phyloP scores from a whole-genome alignment of 2,113 vertebrate genomes.

The Melanerpes aurifrons region DNA sequence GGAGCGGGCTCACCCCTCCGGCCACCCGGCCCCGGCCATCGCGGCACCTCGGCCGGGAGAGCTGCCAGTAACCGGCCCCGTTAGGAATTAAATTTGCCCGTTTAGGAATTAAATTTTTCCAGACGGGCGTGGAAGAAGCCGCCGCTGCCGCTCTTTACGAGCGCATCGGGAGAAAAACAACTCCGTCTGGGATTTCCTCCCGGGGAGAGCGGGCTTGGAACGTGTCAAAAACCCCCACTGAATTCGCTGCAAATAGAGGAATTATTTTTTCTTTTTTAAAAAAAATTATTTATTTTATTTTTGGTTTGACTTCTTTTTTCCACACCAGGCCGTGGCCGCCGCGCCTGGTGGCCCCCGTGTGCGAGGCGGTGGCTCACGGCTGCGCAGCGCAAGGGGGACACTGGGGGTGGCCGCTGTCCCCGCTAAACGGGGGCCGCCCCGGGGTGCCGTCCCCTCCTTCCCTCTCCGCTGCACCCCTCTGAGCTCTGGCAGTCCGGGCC shows the following conservation, averaged over 20 bases:
- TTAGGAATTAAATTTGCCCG: background rate
- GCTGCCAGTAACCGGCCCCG: background rate
- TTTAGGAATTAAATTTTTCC: constrained; percentile 26
- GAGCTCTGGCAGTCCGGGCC: background rate
- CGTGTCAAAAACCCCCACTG: background rate
- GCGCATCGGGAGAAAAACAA: constrained; percentile 21
- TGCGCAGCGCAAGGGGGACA: background rate
- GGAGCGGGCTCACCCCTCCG: background rate
- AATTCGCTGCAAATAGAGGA: background rate
- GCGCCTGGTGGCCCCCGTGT: background rate
- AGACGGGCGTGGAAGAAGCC: background rate
- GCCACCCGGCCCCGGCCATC: background rate
- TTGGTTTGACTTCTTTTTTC: background rate
- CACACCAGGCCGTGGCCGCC: background rate
- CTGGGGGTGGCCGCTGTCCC: background rate
- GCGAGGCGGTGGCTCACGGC: background rate
- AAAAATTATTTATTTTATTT: no score
- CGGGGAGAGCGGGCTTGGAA: background rate
- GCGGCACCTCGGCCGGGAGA: background rate
- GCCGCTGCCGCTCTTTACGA: background rate
- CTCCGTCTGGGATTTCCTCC: constrained; percentile 33
- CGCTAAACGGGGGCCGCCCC: background rate
- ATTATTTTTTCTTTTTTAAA: background rate
- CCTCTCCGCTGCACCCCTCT: background rate
- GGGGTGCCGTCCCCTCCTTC: background rate